Base-by-base conservation (phyloP, 2,888 invertebrate genomes). In the Synanthedon tipuliformis region DNA sequence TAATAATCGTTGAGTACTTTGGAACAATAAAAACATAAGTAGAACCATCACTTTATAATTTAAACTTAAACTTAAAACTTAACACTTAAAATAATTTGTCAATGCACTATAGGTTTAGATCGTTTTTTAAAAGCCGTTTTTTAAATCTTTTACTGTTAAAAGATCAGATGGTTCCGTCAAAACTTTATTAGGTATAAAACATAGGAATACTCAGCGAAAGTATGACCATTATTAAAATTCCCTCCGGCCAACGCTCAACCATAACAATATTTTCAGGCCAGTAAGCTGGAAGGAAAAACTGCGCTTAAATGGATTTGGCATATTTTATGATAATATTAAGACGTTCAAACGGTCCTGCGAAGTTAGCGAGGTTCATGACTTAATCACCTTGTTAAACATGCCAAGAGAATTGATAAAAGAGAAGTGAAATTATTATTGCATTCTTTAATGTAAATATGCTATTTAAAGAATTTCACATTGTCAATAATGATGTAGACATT, bases 231-330 rank as follows among this genome's bases (percentile, higher is more conserved):
- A 76, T 73, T 62, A 63, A 63, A 61, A 62, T 59, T 59, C 55
- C 52, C 50, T 45, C 50, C 66, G 64, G 68, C 69, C 77, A 62
- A 66, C 70, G 65, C 57, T 68, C 59, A 61, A 59, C 68, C 69
- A 70, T 74, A 77, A 78, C 74, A 79, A 79, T 78, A 76, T 81
- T 75, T 73, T 73, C 71, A 58, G 65, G 60, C 68, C 73, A 73
- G 70, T 72, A 72, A 72, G 69, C 75, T 65, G 69, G 62, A 70
- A 71, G 69, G 71, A 76, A 76, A 79, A 79, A 79, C 71, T 73
- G 75, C 66, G 66, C 68, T 72, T 71, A 76, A 81, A 79, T 73
- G 73, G 71, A 75, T 78, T 73, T 73, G 70, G 75, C 76, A 78
- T 78, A 79, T 81, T 80, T 80, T 53, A 53, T 53, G 50, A 50